These are phyloP conservation scores for Gallinago undulata DNA, from an alignment of 2,113 vertebrate genomes.

Conservation along the genomic window DNA sequence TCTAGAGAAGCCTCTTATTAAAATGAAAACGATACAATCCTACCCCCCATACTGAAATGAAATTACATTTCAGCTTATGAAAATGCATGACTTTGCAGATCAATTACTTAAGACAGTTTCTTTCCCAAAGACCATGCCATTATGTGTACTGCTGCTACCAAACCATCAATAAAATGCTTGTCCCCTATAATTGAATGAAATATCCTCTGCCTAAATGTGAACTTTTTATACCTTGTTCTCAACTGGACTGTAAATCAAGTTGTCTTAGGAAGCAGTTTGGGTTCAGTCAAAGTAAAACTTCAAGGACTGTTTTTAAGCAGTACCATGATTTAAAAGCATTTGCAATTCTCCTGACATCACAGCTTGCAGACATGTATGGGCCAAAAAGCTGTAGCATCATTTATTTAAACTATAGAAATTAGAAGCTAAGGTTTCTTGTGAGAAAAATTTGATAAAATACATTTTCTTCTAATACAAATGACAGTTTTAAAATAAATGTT, in stretches of 20 bases:
- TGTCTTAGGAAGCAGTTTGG: background rate
- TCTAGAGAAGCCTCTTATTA: background rate
- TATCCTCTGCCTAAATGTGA: background rate
- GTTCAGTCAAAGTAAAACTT: background rate
- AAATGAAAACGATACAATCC: background rate
- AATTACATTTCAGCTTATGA: background rate
- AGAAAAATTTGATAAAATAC: background rate
- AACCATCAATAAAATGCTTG: background rate
- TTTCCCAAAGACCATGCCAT: background rate
- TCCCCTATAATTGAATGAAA: background rate
- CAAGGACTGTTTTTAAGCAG: background rate
- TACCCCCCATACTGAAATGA: background rate
- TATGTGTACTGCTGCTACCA: background rate
- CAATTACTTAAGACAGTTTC: background rate
- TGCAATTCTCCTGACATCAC: background rate
- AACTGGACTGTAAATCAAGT: background rate
- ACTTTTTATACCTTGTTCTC: background rate
- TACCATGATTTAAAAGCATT: background rate
- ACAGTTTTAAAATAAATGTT: background rate
- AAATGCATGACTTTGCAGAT: background rate
- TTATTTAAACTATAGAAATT: background rate
- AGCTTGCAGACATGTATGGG: background rate
- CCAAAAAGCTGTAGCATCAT: background rate
- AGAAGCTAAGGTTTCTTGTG: background rate
- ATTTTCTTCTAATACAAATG: background rate